Conservation (phyloP, 2,113 vertebrate species). For the Chlorodrepanis virens region DNA sequence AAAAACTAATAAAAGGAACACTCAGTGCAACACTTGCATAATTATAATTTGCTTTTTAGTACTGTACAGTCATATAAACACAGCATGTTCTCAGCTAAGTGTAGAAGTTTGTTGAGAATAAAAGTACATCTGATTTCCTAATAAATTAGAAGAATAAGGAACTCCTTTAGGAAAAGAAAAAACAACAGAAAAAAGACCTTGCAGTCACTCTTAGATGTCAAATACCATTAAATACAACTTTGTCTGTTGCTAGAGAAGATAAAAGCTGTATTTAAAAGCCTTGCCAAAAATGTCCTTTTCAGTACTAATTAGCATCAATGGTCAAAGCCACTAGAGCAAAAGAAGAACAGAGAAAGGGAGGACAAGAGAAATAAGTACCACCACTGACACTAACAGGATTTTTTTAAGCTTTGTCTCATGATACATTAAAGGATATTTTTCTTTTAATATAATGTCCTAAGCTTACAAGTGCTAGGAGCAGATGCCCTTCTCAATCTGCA, state of each 20-base stretch:
- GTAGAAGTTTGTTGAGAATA: background rate
- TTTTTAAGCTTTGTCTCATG: constrained; percentile 49
- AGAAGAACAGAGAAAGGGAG: constrained; percentile 35
- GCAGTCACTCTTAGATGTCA: constrained; percentile 58
- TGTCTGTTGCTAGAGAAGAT: constrained; percentile 62
- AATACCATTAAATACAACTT: constrained; percentile 58
- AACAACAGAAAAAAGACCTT: constrained; percentile 31
- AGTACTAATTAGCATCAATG: constrained; percentile 76
- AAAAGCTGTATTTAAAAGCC: constrained; percentile 72
- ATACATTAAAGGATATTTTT: constrained; percentile 55
- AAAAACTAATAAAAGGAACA: background rate
- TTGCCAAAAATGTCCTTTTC: constrained; percentile 77
- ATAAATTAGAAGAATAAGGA: background rate
- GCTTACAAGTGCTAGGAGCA: background rate
- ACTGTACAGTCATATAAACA: background rate
- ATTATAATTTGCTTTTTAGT: constrained; percentile 9
- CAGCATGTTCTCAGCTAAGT: background rate
- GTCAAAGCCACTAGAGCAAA: constrained; percentile 58
- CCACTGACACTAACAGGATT: constrained; percentile 50
- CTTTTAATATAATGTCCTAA: constrained; percentile 34
- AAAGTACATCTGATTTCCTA: background rate
- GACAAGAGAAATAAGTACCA: constrained; percentile 52
- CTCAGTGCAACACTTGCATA: background rate
- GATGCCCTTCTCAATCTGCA: constrained; percentile 18
- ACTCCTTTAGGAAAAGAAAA: background rate